Evolutionary conservation across 1,140 invertebrate genomes (phyloP), one percentile per base, ranked within the genome.

Genomic region (Zaprionus kolodkinae): DNA sequence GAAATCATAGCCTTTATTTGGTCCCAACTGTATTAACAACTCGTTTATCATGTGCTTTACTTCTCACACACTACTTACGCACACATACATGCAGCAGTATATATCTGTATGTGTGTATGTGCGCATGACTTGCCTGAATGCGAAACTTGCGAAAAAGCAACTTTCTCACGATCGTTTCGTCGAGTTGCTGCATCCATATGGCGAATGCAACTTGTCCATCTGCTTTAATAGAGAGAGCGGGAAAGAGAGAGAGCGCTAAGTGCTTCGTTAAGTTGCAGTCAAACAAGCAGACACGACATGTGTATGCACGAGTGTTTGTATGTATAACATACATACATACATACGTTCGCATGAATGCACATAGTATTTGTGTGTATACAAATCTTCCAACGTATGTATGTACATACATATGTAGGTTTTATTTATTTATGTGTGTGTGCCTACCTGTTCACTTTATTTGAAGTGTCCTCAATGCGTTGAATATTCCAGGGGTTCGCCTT

Each of bases 1-100:
- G 35, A 59, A 66, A 66, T 66, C 56, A 68, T 55, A 61, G 17
- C 25, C 43, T 35, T 48, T 68, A 68, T 73, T 68, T 48, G 66
- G 21, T 57, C 50, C 59, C 59, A 69, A n/a, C 33, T 15, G 66
- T 11, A 70, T 50, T 50, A 35, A 63, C 54, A 52, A 62, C 57
- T 43, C 30, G n/a, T 61, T 60, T 52, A 40, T 69, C 35, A 54
- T 50, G 9, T 50, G 45, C 45, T 50, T 50, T 50, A 17, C 25
- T 50, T 21, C 45, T 50, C 17, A 50, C 45, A 50, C 45, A 50
- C 45, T 48, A 5, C 45, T 48, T 11, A 50, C n/a, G n/a, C 27
- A 60, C 11, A 7, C 43, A 43, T 15, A 12, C 33, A 21, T 21
- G 2, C 21, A 21, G n/a, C 6, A 9, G n/a, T 6, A 40, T 40